phyloP scores from a whole-genome alignment of 2,113 vertebrate species.

The Nerophis lumbriciformis region DNA sequence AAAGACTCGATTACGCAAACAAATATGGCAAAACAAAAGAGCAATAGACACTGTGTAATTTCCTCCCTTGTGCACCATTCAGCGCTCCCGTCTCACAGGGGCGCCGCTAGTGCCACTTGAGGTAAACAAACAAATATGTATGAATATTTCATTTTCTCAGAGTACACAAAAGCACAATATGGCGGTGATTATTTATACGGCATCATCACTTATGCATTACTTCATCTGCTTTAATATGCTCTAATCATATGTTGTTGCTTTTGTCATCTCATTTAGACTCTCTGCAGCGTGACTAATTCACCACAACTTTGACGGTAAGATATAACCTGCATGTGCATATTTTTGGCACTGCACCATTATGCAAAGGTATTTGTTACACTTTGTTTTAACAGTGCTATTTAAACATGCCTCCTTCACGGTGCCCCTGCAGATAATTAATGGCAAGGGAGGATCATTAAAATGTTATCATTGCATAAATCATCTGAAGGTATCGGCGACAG shows the following conservation, averaged over 20 bases:
- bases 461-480: conserved; percentile 60
- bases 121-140: conserved; percentile 57
- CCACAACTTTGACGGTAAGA: conserved; percentile 45
- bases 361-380: conserved; percentile 54
- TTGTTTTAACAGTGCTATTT: conserved; percentile 39
- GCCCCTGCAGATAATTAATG: conserved; percentile 46
- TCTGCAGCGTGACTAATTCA: conserved; percentile 59
- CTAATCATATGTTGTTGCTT: conserved; percentile 56
- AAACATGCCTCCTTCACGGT: conserved; percentile 31
- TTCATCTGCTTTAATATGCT: conserved; percentile 62
- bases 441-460: conserved; percentile 52
- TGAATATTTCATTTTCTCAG: conserved; percentile 55
- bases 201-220: conserved; percentile 62
- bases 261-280: conserved; percentile 58
- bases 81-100: conserved; percentile 41
- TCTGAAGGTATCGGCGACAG: conserved; percentile 76
- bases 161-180: conserved; percentile 48
- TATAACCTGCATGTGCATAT: conserved; percentile 50
- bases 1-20: conserved; percentile 33
- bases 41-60: conserved; percentile 24
- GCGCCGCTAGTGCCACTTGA: conserved; percentile 23
- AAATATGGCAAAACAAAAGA: conserved; percentile 36
- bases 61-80: conserved; percentile 33
- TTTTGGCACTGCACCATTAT: conserved; percentile 44
- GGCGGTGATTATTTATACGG: conserved; percentile 39